A percentile compares a stretch with the other conserved stretches of the same genome.
Evolutionary conservation across 2,888 invertebrate species (phyloP).

Genomic region (Apoda limacodes): DNA sequence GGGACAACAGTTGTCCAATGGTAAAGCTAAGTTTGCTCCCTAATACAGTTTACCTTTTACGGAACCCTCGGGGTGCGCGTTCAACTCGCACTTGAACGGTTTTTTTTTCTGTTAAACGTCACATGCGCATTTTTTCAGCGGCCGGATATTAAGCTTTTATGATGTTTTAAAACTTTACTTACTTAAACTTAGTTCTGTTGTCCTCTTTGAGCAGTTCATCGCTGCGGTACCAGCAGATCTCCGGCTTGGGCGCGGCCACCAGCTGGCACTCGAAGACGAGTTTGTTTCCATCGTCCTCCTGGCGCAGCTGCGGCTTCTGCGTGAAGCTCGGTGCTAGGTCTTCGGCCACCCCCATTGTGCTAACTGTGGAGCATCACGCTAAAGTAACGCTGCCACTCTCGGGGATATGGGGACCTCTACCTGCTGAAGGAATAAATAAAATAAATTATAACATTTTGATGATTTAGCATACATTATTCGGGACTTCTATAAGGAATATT

Average conservation of each 20-base stretch:
- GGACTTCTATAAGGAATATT: no score
- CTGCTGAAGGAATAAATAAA: slow-evolving; percentile 23
- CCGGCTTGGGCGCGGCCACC: slow-evolving; percentile 87
- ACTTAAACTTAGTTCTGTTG: slow-evolving; percentile 85
- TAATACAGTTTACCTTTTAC: no score
- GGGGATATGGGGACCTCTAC: slow-evolving; percentile 26
- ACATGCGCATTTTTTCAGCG: no score
- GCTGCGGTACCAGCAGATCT: slow-evolving; percentile 92
- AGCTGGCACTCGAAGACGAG: slow-evolving; percentile 95
- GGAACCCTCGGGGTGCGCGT: no score
- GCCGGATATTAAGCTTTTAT: no score
- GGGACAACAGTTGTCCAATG: no score
- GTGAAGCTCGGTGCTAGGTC: slow-evolving; percentile 99
- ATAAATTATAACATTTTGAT: slow-evolving; percentile 4
- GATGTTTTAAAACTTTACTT: no score
- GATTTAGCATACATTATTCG: no score
- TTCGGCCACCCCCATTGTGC: slow-evolving; percentile 85
- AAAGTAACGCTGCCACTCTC: slow-evolving; percentile 22
- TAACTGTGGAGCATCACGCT: slow-evolving; percentile 56
- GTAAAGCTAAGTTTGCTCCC: no score
- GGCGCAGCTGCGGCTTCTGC: slow-evolving; percentile 96
- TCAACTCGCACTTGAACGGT: no score
- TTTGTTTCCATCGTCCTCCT: slow-evolving; percentile 96
- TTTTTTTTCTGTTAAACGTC: no score
- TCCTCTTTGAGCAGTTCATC: slow-evolving; percentile 88